Evolutionary conservation across 1,140 invertebrate species (phyloP).

Genomic region (Probaryconus sp.): DNA sequence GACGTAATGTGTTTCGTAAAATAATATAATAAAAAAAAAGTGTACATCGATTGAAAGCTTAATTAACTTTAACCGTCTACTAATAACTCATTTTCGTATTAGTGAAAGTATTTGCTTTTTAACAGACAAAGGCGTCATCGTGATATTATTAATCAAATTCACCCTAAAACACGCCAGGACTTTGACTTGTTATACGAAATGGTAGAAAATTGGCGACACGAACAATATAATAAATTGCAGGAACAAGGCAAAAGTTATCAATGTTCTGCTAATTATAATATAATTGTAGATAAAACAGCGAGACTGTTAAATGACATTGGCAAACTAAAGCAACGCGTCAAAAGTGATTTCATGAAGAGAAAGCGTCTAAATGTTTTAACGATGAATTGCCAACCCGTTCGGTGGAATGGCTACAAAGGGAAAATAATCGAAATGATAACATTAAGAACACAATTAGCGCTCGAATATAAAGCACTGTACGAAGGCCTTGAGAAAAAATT

Average conservation of each 20-base stretch:
- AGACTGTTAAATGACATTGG: conserved; percentile 82
- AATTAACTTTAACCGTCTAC: too few species aligned
- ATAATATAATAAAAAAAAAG: too few species aligned
- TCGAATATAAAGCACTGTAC: conserved; percentile 81
- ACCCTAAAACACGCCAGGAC: conserved; percentile 81
- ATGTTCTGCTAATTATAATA: conserved; percentile 80
- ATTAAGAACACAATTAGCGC: conserved; percentile 82
- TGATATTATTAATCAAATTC: conserved; percentile 80
- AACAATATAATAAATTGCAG: conserved; percentile 80
- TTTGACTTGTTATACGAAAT: conserved; percentile 82
- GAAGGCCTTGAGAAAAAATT: conserved; percentile 77
- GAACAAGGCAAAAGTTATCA: conserved; percentile 79
- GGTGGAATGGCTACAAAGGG: conserved; percentile 81
- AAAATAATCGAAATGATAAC: conserved; percentile 82
- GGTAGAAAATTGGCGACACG: conserved; percentile 82
- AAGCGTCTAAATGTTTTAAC: conserved; percentile 81
- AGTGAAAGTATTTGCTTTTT: conserved; percentile 23
- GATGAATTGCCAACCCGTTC: conserved; percentile 80
- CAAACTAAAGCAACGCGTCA: conserved; percentile 79
- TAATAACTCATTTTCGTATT: too few species aligned
- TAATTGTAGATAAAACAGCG: conserved; percentile 82
- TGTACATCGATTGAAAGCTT: too few species aligned
- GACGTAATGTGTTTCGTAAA: too few species aligned
- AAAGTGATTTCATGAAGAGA: conserved; percentile 77
- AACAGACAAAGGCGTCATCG: conserved; percentile 77